Evolutionary conservation across 2,888 invertebrate species (phyloP).

Genomic region (Lottia scabra): DNA sequence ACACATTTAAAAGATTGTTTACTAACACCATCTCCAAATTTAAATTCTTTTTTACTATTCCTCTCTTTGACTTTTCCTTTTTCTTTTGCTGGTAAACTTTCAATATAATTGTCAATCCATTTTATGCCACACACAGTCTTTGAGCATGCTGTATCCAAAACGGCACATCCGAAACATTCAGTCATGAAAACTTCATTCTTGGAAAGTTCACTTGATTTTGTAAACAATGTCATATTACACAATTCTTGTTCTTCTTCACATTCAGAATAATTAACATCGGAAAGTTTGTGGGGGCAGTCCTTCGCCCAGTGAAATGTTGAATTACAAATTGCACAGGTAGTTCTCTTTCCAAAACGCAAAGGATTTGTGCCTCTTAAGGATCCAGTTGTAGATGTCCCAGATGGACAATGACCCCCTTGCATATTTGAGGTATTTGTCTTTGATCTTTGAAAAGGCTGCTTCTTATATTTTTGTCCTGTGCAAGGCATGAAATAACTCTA

Average conservation of each 20-base stretch:
- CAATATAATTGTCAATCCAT: background rate
- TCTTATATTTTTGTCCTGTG: no score
- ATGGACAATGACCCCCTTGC: background rate
- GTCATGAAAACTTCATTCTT: slow-evolving; percentile 21
- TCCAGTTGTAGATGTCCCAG: background rate
- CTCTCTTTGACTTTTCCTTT: background rate
- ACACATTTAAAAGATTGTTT: slow-evolving; percentile 12
- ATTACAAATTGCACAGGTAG: slow-evolving; percentile 7
- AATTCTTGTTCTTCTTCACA: background rate
- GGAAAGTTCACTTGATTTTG: background rate
- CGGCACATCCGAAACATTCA: slow-evolving; percentile 11
- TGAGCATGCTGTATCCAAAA: slow-evolving; percentile 18
- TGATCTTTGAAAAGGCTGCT: background rate
- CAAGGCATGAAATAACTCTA: no score
- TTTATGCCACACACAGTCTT: background rate
- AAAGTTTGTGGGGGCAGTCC: slow-evolving; percentile 8
- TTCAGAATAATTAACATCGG: background rate
- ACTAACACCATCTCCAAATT: slow-evolving; percentile 25
- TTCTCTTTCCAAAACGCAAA: slow-evolving; percentile 3
- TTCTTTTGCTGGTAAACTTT: background rate
- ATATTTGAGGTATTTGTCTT: background rate
- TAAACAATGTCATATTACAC: background rate
- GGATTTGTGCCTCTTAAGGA: background rate
- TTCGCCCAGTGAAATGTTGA: slow-evolving; percentile 22
- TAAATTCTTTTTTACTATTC: slow-evolving; percentile 11